Percentiles rank a stretch among this genome's conserved stretches.
These are phyloP conservation scores for Calliopum simillimum DNA, from an alignment of 2,888 invertebrate species.

Conservation along the genomic window DNA sequence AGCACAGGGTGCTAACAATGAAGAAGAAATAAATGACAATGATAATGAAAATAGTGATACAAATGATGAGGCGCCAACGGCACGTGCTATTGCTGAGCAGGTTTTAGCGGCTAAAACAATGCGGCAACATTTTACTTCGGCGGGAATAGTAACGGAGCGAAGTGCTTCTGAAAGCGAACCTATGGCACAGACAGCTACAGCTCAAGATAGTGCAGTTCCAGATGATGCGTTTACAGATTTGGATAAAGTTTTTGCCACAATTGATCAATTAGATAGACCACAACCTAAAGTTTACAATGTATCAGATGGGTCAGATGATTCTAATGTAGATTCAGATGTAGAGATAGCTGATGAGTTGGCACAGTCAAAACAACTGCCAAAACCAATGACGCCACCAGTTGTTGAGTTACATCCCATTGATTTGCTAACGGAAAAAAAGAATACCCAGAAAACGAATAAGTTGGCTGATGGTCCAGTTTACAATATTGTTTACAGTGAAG, in stretches of 20 bases:
- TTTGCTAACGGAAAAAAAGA: background rate
- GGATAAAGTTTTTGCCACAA: conserved; percentile 47
- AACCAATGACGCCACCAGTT: too few species aligned
- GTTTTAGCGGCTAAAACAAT: conserved; percentile 45
- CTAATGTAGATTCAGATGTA: conserved; percentile 36
- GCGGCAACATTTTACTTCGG: background rate
- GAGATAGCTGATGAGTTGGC: conserved; percentile 18
- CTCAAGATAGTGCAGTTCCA: conserved; percentile 44
- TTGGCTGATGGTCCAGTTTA: conserved; percentile 28
- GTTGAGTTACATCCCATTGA: background rate
- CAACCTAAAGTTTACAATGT: background rate
- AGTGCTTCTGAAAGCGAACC: background rate
- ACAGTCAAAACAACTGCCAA: background rate
- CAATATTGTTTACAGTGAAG: conserved; percentile 46
- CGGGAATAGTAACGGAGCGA: background rate
- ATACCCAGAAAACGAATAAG: background rate
- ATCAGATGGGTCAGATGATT: conserved; percentile 38
- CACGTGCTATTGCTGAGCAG: conserved; percentile 61
- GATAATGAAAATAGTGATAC: conserved; percentile 52
- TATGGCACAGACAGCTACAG: conserved; percentile 37
- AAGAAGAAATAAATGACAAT: conserved; percentile 20
- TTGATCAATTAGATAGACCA: conserved; percentile 45
- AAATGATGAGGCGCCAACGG: conserved; percentile 53
- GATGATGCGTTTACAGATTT: conserved; percentile 39
- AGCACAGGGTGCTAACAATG: conserved; percentile 45